Conservation (phyloP, 2,888 invertebrate species). For the Drosophila hamatofila region DNA sequence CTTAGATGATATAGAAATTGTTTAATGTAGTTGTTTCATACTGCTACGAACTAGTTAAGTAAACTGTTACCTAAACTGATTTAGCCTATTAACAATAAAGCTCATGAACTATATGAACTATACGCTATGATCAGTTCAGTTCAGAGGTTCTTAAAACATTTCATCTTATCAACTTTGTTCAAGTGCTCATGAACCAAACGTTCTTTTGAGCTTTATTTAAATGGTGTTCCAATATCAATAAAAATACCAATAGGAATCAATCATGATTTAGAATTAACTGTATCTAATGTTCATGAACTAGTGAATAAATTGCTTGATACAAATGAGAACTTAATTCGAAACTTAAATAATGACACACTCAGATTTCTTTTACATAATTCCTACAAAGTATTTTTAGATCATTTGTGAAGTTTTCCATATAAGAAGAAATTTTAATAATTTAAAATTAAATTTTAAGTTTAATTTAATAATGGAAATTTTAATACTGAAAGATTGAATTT, state of each 20-base stretch:
- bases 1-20: constrained; percentile 6
- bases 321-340: background rate
- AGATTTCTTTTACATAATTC: too few relatives aligned
- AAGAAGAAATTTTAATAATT: background rate
- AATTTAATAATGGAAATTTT: too few relatives aligned
- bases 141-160: too few relatives aligned
- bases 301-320: background rate
- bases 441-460: background rate
- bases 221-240: too few relatives aligned
- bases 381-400: too few relatives aligned
- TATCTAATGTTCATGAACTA: background rate
- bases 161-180: too few relatives aligned
- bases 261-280: too few relatives aligned
- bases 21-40: background rate
- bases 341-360: background rate
- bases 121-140: too few relatives aligned
- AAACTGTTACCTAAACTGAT: background rate
- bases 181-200: background rate
- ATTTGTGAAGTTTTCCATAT: too few relatives aligned
- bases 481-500: background rate
- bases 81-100: background rate
- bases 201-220: background rate
- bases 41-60: background rate
- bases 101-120: too few relatives aligned
- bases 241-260: too few relatives aligned